Evolutionary conservation across 2,113 vertebrate species (phyloP), one percentile per base, ranked within the genome.

Genomic region (Sula dactylatra): DNA sequence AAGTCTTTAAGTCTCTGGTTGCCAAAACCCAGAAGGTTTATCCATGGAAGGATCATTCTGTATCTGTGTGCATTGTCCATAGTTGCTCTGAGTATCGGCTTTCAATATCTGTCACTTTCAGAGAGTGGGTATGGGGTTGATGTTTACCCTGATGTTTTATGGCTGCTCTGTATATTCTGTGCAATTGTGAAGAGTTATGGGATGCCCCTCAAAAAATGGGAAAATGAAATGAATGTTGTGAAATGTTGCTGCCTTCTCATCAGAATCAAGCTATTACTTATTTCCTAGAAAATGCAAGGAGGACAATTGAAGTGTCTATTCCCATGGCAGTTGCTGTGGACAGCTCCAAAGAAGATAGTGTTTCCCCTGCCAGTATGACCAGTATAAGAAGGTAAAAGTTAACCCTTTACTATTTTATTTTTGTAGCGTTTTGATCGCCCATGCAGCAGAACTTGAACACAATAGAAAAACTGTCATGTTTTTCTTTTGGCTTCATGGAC

Each of bases 321-420:
- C 97, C 97, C 2, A 10, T 92, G 84, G 78, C 97, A 76, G 98
- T 97, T 93, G 76, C 77, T 74, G 27, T 67, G 70, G 98, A 98
- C 71, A 94, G 67, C 52, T 95, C 97, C 29, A 98, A 96, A 96
- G 96, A 97, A 78, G 90, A 88, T 11, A 86, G 66, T 34, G 7
- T 93, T 93, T 97, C 85, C 52, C 94, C 98, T 86, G 92, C 95
- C 44, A 74, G 72, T 76, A 90, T 71, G 59, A 86, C 71, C 82
- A 97, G 56, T 78, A 58, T 89, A 25, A 98, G 92, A 96, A 98
- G 98, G 99, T 99, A 95, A 86, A 84, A 42, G 29, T 79, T 77
- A 56, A 80, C 20, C 25, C 36, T 91, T 84, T 62, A 19, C 44
- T 59, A 0, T 59, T 91, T 72, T 4, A 27, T 80, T 64, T 88